Conservation (phyloP, 1,140 invertebrate species). For the Archivesica marissinica region DNA sequence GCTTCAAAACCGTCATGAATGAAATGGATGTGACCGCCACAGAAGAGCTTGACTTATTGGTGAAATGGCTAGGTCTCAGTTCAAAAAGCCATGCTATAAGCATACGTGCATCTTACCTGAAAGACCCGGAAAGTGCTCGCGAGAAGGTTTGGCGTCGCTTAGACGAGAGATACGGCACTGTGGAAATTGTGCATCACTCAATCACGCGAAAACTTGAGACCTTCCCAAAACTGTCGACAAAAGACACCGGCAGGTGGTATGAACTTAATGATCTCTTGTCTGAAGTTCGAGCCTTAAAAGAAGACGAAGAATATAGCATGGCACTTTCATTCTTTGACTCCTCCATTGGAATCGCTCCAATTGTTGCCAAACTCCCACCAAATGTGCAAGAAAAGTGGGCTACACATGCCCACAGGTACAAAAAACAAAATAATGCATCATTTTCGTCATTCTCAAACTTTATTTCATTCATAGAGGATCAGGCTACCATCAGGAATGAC, state of each 20-base stretch:
- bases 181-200: conserved; percentile 47
- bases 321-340: conserved; percentile 62
- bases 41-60: conserved; percentile 58
- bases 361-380: conserved; percentile 61
- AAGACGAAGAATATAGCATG: conserved; percentile 28
- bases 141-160: conserved; percentile 54
- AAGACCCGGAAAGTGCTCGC: conserved; percentile 16
- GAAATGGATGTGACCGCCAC: conserved; percentile 13
- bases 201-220: conserved; percentile 35
- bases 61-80: conserved; percentile 52
- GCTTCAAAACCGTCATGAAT: conserved; percentile 33
- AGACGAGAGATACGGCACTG: conserved; percentile 58
- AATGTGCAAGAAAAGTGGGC: conserved; percentile 65
- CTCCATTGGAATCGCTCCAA: conserved; percentile 53
- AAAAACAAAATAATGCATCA: conserved; percentile 30
- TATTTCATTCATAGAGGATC: conserved; percentile 47
- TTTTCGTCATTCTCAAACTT: conserved; percentile 65
- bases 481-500: conserved; percentile 53
- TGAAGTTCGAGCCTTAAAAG: conserved; percentile 57
- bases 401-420: conserved; percentile 50
- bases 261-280: conserved; percentile 59
- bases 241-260: conserved; percentile 47
- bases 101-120: conserved; percentile 4
- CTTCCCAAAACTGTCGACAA: conserved; percentile 49
- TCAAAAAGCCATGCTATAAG: conserved; percentile 12